These are phyloP conservation scores for Oligia latruncula DNA, from an alignment of 2,888 invertebrate species.

Conservation along the genomic window DNA sequence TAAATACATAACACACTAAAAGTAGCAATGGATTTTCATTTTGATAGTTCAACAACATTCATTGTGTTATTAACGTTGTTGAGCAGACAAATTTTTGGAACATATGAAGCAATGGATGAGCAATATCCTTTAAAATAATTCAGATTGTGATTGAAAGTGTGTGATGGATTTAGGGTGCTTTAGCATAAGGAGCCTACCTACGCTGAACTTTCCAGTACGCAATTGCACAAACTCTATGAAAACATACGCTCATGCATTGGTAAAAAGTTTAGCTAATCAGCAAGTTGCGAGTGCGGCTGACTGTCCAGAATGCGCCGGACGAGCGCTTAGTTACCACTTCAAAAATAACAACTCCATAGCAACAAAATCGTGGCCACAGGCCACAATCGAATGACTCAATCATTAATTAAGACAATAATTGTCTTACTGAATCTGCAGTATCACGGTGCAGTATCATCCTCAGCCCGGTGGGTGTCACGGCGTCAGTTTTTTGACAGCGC, in stretches of 20 bases:
- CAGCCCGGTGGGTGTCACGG: conserved; percentile 49
- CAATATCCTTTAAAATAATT: background rate
- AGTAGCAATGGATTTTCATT: too few relatives aligned
- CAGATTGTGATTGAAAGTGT: background rate
- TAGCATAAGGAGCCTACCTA: too few relatives aligned
- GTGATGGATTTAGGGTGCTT: background rate
- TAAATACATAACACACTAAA: too few relatives aligned
- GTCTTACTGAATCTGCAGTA: conserved; percentile 53
- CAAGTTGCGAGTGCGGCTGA: background rate
- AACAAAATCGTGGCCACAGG: conserved; percentile 23
- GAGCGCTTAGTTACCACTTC: background rate
- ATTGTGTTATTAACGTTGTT: background rate
- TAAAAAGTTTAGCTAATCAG: background rate
- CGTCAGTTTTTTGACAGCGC: conserved; percentile 58
- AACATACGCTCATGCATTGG: background rate
- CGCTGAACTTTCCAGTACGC: too few relatives aligned
- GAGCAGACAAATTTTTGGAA: background rate
- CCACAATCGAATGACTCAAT: conserved; percentile 35
- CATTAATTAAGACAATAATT: conserved; percentile 39
- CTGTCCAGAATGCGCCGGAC: background rate
- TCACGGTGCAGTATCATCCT: conserved; percentile 46
- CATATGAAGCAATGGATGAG: background rate
- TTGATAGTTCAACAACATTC: too few relatives aligned
- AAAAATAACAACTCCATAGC: conserved; percentile 8
- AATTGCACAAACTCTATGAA: background rate